These are phyloP conservation scores for Drosophila nr. perissopoda DNA, from an alignment of 2,888 invertebrate genomes.

Conservation along the genomic window DNA sequence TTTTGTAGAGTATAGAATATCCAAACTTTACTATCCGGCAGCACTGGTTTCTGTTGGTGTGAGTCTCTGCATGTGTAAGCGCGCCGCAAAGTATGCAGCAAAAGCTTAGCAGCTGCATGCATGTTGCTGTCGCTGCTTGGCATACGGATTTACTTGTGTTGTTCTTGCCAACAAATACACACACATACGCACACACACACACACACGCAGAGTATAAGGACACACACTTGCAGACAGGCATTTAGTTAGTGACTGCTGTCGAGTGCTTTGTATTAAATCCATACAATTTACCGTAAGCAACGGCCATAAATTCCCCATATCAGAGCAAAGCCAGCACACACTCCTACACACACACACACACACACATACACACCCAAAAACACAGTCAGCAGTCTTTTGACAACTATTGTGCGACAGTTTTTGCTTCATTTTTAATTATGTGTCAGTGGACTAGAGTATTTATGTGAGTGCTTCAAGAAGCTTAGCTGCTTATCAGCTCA, in stretches of 20 bases:
- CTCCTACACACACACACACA: neutral
- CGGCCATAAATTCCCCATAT: conserved; percentile 56
- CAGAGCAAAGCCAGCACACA: conserved; percentile 14
- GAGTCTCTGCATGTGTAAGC: conserved; percentile 64
- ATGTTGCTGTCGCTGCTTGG: conserved; percentile 45
- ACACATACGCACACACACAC: neutral
- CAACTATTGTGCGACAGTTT: conserved; percentile 28
- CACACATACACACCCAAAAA: neutral
- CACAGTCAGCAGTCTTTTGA: conserved; percentile 23
- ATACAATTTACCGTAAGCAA: conserved; percentile 71
- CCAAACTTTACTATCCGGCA: neutral
- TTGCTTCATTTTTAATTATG: conserved; percentile 58
- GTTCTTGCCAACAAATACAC: conserved; percentile 42
- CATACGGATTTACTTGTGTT: conserved; percentile 65
- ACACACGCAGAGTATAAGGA: neutral
- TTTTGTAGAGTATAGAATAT: neutral
- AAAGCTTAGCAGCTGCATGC: conserved; percentile 70
- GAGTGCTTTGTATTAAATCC: conserved; percentile 67
- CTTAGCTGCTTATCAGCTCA: conserved; percentile 1
- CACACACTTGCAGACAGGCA: conserved; percentile 42
- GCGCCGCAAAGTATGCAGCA: conserved; percentile 73
- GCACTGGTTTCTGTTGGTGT: conserved; percentile 12
- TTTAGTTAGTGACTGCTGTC: conserved; percentile 66
- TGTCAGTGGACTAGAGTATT: conserved; percentile 21
- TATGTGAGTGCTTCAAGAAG: conserved; percentile 3